These are phyloP conservation scores for Zaprionus obscuricornis DNA, from an alignment of 2,888 invertebrate species.

Conservation along the genomic window DNA sequence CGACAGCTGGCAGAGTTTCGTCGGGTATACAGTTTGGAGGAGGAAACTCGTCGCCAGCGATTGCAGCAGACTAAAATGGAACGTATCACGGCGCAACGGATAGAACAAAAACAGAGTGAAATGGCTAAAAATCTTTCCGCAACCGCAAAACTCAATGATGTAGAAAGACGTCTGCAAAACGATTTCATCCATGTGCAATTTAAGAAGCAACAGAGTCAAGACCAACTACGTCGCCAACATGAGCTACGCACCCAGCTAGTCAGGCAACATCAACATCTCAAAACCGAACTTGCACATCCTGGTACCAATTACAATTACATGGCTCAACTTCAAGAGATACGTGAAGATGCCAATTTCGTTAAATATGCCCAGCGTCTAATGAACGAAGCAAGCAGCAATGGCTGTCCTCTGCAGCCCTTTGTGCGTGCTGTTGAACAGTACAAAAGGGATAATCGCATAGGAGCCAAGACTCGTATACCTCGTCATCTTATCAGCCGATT, in stretches of 20 bases:
- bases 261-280: constrained; percentile 62
- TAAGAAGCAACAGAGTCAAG: constrained; percentile 46
- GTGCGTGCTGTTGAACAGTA: constrained; percentile 70
- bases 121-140: constrained; percentile 47
- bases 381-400: constrained; percentile 64
- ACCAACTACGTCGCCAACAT: constrained; percentile 46
- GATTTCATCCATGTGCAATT: constrained; percentile 57
- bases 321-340: constrained; percentile 62
- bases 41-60: constrained; percentile 71
- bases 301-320: constrained; percentile 58
- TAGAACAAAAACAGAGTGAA: constrained; percentile 70
- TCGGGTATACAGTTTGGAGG: constrained; percentile 80
- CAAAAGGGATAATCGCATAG: constrained; percentile 73
- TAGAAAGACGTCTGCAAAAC: constrained; percentile 75
- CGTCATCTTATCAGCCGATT: constrained; percentile 76
- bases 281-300: constrained; percentile 61
- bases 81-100: constrained; percentile 72
- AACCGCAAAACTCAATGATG: constrained; percentile 61
- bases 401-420: constrained; percentile 72
- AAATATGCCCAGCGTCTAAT: constrained; percentile 65
- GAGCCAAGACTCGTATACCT: constrained; percentile 64
- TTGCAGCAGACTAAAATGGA: constrained; percentile 70
- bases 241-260: constrained; percentile 50
- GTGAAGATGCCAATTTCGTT: constrained; percentile 63
- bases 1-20: constrained; percentile 85